Conservation (phyloP, 2,797 vertebrate species). For the Thamnophis elegans region DNA sequence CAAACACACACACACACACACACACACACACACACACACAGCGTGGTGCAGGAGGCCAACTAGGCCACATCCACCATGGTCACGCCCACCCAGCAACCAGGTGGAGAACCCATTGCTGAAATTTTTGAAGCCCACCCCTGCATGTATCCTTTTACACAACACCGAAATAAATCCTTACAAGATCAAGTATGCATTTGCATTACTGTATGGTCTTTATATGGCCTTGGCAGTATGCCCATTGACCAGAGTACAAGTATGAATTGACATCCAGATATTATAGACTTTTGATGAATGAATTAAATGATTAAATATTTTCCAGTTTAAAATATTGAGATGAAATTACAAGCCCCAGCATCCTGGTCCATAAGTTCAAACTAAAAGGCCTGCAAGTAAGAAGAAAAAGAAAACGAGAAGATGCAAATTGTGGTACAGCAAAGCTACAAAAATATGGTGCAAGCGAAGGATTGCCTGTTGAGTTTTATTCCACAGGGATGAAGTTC, state of each 20-base stretch:
- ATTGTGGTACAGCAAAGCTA: not conserved
- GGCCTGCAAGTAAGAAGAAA: not conserved
- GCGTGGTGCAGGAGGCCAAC: no score
- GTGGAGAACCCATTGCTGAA: no score
- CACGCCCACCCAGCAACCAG: no score
- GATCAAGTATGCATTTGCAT: not conserved
- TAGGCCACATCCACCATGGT: no score
- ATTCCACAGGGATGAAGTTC: not conserved
- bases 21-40: no score
- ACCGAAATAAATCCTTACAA: not conserved
- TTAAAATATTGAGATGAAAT: not conserved
- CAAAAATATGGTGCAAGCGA: not conserved
- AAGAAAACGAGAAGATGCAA: not conserved
- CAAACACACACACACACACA: no score
- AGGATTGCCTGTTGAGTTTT: not conserved
- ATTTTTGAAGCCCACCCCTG: no score
- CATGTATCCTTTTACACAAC: not conserved
- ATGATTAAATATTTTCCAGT: not conserved
- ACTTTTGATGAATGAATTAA: not conserved
- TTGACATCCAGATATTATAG: not conserved
- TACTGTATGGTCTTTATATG: not conserved
- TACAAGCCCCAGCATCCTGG: not conserved
- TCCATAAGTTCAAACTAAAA: not conserved
- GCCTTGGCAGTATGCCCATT: not conserved
- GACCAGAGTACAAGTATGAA: not conserved